phyloP scores from a whole-genome alignment of 2,113 vertebrate species.

The Pitta sordida region DNA sequence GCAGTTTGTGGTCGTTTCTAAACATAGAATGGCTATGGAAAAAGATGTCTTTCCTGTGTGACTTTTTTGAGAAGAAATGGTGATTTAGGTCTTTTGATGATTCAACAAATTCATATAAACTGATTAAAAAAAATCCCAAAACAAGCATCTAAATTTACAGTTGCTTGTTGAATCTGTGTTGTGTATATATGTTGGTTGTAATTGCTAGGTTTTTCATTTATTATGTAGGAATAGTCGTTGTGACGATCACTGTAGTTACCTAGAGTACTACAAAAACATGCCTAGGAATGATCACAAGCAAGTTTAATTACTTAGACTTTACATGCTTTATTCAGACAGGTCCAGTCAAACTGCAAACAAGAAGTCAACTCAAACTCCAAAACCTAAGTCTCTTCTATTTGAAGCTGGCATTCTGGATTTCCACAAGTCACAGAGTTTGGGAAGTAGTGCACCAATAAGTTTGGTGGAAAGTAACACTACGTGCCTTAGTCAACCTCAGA shows the following conservation, averaged over 20 bases:
- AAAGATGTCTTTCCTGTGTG: not conserved
- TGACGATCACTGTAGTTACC: not conserved
- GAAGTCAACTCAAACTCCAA: constrained; percentile 50
- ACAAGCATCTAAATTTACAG: not conserved
- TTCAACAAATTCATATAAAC: not conserved
- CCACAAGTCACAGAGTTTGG: constrained; percentile 38
- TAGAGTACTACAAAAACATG: not conserved
- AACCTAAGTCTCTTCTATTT: constrained; percentile 31
- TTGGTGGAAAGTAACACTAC: not conserved
- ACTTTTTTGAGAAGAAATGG: not conserved
- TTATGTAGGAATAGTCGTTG: not conserved
- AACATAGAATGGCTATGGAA: not conserved
- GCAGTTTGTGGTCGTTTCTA: not conserved
- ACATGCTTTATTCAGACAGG: constrained; percentile 52
- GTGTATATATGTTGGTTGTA: not conserved
- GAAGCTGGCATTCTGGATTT: constrained; percentile 68
- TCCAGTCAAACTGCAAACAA: constrained; percentile 46
- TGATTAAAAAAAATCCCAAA: not conserved
- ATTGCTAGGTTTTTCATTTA: not conserved
- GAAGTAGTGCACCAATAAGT: not conserved
- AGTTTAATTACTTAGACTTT: not conserved
- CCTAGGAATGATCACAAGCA: not conserved
- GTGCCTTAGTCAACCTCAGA: not conserved
- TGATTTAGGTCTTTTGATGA: not conserved
- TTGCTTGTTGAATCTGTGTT: not conserved